phyloP scores from a whole-genome alignment of 2,113 vertebrate genomes.

The Isurus oxyrinchus region DNA sequence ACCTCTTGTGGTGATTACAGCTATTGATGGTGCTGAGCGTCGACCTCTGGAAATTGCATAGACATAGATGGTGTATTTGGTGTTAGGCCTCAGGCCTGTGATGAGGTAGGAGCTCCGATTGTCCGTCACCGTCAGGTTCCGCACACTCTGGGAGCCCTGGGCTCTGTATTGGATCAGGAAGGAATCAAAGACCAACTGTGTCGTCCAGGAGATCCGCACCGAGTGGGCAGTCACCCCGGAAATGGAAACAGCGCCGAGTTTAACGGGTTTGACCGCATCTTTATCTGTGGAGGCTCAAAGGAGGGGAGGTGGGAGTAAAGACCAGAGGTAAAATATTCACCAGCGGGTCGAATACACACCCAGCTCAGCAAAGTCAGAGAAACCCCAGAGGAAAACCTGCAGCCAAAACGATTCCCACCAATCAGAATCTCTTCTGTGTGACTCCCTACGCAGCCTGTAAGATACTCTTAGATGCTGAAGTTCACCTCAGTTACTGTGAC shows the following conservation, averaged over 20 bases:
- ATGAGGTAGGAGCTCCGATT: background rate
- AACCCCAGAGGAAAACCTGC: background rate
- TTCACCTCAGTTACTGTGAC: background rate
- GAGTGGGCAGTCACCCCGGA: slow-evolving; percentile 39
- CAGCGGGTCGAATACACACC: background rate
- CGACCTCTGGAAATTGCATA: background rate
- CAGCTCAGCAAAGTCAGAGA: background rate
- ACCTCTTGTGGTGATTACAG: background rate
- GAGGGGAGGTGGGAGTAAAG: too few relatives aligned
- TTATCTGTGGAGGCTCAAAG: background rate
- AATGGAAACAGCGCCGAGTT: slow-evolving; percentile 41
- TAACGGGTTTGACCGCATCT: background rate
- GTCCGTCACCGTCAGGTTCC: background rate
- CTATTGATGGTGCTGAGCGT: background rate
- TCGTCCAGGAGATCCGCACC: slow-evolving; percentile 42
- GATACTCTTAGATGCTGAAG: background rate
- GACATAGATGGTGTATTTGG: background rate
- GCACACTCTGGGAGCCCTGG: slow-evolving; percentile 12
- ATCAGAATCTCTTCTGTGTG: too few relatives aligned
- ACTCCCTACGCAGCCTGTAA: too few relatives aligned
- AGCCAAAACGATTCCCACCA: too few relatives aligned
- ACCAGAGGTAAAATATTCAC: background rate
- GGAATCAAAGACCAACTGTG: slow-evolving; percentile 45
- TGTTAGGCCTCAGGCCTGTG: background rate
- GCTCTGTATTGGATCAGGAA: slow-evolving; percentile 49